phyloP scores from a whole-genome alignment of 2,888 invertebrate species.

The Dastarcus helophoroides region DNA sequence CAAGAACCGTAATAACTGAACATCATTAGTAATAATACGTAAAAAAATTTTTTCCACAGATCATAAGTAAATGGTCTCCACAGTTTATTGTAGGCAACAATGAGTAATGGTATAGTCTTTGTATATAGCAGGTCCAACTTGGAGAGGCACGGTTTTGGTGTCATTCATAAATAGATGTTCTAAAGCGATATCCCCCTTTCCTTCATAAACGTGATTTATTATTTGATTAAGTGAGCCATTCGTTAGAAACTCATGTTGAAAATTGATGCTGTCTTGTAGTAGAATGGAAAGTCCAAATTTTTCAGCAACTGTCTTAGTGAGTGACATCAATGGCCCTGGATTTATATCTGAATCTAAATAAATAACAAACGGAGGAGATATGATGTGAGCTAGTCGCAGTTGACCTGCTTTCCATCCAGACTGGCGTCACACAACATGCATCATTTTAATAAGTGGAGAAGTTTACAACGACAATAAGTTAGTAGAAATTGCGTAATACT shows the following conservation, averaged over 20 bases:
- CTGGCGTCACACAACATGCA: no score
- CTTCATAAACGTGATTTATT: background rate
- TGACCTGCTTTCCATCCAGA: background rate
- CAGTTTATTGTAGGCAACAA: slow-evolving; percentile 1
- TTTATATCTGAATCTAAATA: background rate
- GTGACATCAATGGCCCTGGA: background rate
- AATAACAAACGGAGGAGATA: background rate
- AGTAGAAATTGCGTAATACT: no score
- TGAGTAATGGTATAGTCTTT: background rate
- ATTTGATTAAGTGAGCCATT: background rate
- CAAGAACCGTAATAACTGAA: background rate
- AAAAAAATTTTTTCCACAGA: background rate
- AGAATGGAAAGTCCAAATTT: background rate
- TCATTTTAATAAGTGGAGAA: no score
- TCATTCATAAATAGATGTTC: slow-evolving; percentile 1
- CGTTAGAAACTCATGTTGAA: background rate
- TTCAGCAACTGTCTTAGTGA: background rate
- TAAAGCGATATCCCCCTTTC: background rate
- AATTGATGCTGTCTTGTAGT: background rate
- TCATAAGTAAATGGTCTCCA: background rate
- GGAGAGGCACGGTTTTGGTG: background rate
- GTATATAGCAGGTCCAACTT: slow-evolving; percentile 1
- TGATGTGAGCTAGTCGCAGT: background rate
- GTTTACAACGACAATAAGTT: no score
- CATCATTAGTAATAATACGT: background rate